phyloP scores from a whole-genome alignment of 2,888 invertebrate genomes.

The Nymphalis urticae region DNA sequence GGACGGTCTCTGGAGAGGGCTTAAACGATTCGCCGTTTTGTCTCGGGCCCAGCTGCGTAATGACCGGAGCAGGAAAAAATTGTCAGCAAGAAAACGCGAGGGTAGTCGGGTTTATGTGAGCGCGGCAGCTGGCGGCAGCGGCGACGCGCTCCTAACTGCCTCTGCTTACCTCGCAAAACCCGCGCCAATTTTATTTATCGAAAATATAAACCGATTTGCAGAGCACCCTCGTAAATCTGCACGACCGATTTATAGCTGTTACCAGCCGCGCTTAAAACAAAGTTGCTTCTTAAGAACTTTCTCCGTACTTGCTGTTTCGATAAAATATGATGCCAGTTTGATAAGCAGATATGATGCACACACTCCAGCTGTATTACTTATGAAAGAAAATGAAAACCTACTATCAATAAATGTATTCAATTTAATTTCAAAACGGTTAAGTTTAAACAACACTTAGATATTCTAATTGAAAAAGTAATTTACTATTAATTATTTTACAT shows the following conservation, averaged over 20 bases:
- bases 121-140: constrained; percentile 58
- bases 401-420: too few species aligned
- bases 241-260: constrained; percentile 79
- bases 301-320: constrained; percentile 48
- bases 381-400: neutral
- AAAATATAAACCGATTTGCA: constrained; percentile 82
- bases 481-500: too few species aligned
- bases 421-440: too few species aligned
- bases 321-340: constrained; percentile 12
- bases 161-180: constrained; percentile 81
- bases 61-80: constrained; percentile 81
- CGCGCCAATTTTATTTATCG: constrained; percentile 82
- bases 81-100: constrained; percentile 82
- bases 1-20: constrained; percentile 81
- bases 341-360: neutral
- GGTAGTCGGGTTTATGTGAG: constrained; percentile 80
- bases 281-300: constrained; percentile 72
- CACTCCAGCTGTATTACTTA: neutral
- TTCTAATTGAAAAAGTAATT: neutral
- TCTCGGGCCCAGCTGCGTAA: constrained; percentile 81
- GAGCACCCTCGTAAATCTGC: constrained; percentile 78
- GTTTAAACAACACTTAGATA: neutral
- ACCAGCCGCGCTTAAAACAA: constrained; percentile 75
- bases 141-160: constrained; percentile 78
- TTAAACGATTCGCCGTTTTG: constrained; percentile 82